Percentiles rank a stretch among this genome's conserved stretches.
phyloP scores from a whole-genome alignment of 2,888 invertebrate genomes.

The Drymonia ruficornis region DNA sequence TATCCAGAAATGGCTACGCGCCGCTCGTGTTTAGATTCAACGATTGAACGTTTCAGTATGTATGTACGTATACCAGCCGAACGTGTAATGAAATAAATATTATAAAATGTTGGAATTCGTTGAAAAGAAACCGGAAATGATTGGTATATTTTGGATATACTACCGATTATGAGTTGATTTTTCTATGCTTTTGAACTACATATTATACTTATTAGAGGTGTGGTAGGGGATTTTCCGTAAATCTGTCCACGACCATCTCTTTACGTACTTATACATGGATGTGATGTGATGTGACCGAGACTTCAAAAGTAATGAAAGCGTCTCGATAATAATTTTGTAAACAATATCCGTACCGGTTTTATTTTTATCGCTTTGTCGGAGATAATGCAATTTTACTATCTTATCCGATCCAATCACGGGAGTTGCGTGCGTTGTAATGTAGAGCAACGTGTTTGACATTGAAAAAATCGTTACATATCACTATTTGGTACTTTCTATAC shows the following conservation, averaged over 20 bases:
- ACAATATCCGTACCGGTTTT: slow-evolving; percentile 1
- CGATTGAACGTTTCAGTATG: slow-evolving; percentile 56
- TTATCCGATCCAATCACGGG: slow-evolving; percentile 15
- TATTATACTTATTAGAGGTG: too few species aligned
- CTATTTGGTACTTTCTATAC: too few species aligned
- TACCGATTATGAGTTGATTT: not conserved
- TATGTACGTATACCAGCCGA: slow-evolving; percentile 25
- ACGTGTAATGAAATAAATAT: slow-evolving; percentile 33
- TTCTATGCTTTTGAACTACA: too few species aligned
- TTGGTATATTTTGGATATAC: too few species aligned
- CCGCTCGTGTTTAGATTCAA: slow-evolving; percentile 72
- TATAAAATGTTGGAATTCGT: slow-evolving; percentile 18
- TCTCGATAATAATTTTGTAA: not conserved
- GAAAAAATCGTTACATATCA: slow-evolving; percentile 1
- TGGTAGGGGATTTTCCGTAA: too few species aligned
- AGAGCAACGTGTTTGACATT: slow-evolving; percentile 9
- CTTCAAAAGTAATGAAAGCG: not conserved
- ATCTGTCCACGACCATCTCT: too few species aligned
- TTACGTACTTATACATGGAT: not conserved
- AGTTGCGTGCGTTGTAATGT: not conserved
- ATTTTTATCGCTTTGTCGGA: slow-evolving; percentile 10
- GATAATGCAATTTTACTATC: slow-evolving; percentile 21
- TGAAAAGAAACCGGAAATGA: slow-evolving; percentile 13
- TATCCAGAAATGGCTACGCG: slow-evolving; percentile 78
- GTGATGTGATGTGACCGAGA: not conserved